These are phyloP conservation scores for Halcyon senegalensis DNA, from an alignment of 2,113 vertebrate genomes.

Conservation along the genomic window DNA sequence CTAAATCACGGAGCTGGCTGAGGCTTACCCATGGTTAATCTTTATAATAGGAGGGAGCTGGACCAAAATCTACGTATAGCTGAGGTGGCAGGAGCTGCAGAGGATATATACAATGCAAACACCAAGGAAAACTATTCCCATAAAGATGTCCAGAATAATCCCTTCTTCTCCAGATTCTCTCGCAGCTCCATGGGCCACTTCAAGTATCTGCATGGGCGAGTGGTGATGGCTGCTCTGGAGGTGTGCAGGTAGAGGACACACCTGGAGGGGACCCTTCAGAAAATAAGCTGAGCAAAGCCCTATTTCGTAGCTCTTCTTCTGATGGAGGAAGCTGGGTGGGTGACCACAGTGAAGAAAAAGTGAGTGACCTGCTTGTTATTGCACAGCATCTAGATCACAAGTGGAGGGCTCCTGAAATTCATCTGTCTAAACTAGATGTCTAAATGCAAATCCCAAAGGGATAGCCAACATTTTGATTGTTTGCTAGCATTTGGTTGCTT, in stretches of 20 bases:
- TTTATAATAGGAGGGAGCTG: not conserved
- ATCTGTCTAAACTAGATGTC: not conserved
- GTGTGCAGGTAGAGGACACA: not conserved
- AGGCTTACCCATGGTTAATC: not conserved
- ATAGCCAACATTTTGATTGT: not conserved
- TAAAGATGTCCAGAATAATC: not conserved
- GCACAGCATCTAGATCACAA: not conserved
- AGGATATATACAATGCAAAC: not conserved
- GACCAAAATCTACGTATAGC: not conserved
- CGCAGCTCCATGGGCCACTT: not conserved
- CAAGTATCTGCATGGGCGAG: rapidly evolving
- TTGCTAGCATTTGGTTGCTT: not conserved
- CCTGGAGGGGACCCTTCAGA: not conserved
- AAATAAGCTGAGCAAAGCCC: not conserved
- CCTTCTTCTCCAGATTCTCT: not conserved
- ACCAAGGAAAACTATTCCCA: not conserved
- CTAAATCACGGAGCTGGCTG: not conserved
- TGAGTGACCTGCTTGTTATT: not conserved
- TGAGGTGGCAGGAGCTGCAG: not conserved
- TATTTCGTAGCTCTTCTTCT: not conserved
- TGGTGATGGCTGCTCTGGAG: not conserved
- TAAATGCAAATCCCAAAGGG: not conserved
- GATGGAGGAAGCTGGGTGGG: not conserved
- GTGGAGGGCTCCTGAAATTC: not conserved
- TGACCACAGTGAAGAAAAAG: not conserved